Evolutionary conservation across 2,888 invertebrate species (phyloP), one percentile per base, ranked within the genome.

Genomic region (Cantharis lateralis): DNA sequence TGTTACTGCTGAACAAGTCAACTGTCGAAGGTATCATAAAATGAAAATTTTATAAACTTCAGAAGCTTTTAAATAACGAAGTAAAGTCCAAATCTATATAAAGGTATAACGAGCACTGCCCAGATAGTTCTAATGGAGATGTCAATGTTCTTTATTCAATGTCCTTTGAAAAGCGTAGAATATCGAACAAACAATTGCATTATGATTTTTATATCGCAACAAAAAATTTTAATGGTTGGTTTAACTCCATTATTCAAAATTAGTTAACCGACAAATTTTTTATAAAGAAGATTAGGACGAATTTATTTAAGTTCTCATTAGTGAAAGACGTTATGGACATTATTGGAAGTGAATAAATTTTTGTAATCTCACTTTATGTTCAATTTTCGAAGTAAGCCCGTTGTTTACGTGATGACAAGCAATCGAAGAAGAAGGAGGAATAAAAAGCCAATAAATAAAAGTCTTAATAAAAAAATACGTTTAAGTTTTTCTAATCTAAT

Each of bases 131-230:
- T 84, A 84, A 84, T 84, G 84, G 82, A 84, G 83, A 82, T 80
- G 81, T 83, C 82, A 82, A 79, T 80, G 82, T 83, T 81, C 76
- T 82, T 82, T 84, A 82, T 81, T n/a, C 82, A 81, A 79, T 80
- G 81, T 72, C 75, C 81, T 77, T 76, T 84, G 85, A 86, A 84
- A 83, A 84, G 83, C 86, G 84, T 85, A 83, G 82, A 85, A 84
- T 84, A 86, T 86, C 81, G 81, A 83, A 82, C 84, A 83, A 84
- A 84, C 84, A 82, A 83, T 81, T 81, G 78, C 70, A 76, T 78
- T 75, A 83, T 81, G 80, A 82, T 84, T 85, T 85, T 85, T 84
- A 84, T 84, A 68, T 16, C 13, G 64, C 18, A 64, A 18, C 18
- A 64, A 64, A 64, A 64, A 18, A 64, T 13, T 64, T 16, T 64